These are phyloP conservation scores for Benthosema pterotum DNA, from an alignment of 2,797 vertebrate genomes.

Conservation along the genomic window DNA sequence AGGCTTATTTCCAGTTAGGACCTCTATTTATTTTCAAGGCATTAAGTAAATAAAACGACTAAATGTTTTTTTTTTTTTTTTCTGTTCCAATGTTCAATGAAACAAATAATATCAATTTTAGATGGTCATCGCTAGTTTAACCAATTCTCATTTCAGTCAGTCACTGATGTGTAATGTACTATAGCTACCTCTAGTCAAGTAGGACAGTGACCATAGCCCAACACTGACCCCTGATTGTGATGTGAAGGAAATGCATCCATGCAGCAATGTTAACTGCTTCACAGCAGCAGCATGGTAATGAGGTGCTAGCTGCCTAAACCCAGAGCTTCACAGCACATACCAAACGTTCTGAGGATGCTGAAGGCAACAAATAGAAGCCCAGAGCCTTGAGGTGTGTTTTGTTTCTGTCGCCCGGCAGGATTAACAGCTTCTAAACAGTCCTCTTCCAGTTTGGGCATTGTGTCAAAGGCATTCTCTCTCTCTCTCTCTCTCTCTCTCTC, in stretches of 20 bases:
- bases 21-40: no score
- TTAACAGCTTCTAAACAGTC: constrained; percentile 60
- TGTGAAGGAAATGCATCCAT: constrained; percentile 31
- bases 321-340: constrained; percentile 42
- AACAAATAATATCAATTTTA: no score
- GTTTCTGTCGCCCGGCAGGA: constrained; percentile 51
- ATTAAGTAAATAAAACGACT: no score
- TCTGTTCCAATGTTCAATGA: no score
- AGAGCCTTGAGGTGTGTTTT: constrained; percentile 45
- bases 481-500: no score
- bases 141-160: no score
- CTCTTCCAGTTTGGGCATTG: constrained; percentile 39
- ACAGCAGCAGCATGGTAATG: constrained; percentile 64
- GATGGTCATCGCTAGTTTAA: no score
- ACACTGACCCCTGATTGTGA: constrained; percentile 23
- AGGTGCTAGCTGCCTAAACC: constrained; percentile 60
- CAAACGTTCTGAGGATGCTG: constrained; percentile 60
- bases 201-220: constrained; percentile 2
- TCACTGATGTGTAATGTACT: no score
- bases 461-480: constrained; percentile 30
- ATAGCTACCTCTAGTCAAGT: constrained; percentile 3
- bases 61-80: no score
- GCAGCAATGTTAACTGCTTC: constrained; percentile 60
- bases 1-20: no score
- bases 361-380: constrained; percentile 65